Evolutionary conservation across 2,113 vertebrate genomes (phyloP).

Genomic region (Sinocyclocheilus grahami): DNA sequence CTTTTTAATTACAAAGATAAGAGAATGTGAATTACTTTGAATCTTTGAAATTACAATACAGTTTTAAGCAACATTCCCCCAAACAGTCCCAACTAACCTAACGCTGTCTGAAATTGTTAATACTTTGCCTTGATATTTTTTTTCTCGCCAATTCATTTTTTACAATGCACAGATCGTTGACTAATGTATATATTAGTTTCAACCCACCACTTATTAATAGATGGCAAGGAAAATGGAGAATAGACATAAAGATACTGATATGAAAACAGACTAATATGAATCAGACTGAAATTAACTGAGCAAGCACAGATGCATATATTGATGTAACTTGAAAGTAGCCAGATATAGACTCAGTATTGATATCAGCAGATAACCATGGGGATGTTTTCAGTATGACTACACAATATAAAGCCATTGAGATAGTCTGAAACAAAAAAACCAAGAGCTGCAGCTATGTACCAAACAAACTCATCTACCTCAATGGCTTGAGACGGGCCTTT

Average conservation of each 20-base stretch:
- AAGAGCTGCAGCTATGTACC: neutral
- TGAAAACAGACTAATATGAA: neutral
- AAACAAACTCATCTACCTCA: constrained; percentile 5
- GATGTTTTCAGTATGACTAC: neutral
- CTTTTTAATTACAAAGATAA: neutral
- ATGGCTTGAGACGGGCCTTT: neutral
- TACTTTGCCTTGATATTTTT: neutral
- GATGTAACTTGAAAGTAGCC: neutral
- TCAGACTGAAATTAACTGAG: too few relatives aligned
- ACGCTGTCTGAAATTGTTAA: too few relatives aligned
- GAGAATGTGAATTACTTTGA: neutral
- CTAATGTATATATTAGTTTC: neutral
- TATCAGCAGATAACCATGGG: neutral
- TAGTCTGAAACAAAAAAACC: neutral
- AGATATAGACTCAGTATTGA: neutral
- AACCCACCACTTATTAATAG: neutral
- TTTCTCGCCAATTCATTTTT: neutral
- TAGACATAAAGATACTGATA: neutral
- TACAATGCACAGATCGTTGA: neutral
- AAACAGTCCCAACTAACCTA: too few relatives aligned
- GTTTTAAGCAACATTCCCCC: neutral
- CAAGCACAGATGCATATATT: neutral
- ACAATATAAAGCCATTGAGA: neutral
- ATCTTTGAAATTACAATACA: neutral
- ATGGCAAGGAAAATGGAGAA: neutral